Conservation (phyloP, 1,140 invertebrate species). For the Apocrypta bakeri region DNA sequence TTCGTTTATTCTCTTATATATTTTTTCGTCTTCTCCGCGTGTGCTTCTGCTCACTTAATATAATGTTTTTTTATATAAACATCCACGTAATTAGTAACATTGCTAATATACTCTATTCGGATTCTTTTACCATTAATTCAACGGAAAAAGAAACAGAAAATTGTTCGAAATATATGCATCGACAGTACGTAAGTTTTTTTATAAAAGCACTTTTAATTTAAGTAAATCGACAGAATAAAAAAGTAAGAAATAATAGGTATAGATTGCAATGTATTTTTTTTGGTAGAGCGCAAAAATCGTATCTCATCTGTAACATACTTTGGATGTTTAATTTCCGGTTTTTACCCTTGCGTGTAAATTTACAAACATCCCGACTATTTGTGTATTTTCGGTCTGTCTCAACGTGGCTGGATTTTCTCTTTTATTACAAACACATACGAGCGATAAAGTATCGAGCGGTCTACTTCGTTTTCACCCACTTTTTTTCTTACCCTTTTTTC, state of each 20-base stretch:
- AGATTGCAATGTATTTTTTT: conserved; percentile 14
- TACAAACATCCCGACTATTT: conserved; percentile 3
- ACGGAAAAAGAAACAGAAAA: too few relatives aligned
- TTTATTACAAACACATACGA: conserved; percentile 69
- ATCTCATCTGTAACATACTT: conserved; percentile 44
- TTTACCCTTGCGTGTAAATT: not conserved
- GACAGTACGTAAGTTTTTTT: too few relatives aligned
- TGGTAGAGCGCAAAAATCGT: not conserved
- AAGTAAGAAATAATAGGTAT: too few relatives aligned
- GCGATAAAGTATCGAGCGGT: conserved; percentile 69
- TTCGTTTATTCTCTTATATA: conserved; percentile 9
- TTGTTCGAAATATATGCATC: not conserved
- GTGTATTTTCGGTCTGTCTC: conserved; percentile 1
- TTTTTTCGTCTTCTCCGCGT: conserved; percentile 51
- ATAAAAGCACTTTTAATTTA: too few relatives aligned
- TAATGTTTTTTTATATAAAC: conserved; percentile 52
- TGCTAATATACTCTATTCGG: conserved; percentile 43
- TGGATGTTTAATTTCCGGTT: conserved; percentile 45
- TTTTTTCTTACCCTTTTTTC: conserved; percentile 1
- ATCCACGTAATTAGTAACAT: conserved; percentile 53
- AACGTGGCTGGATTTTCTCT: conserved; percentile 57
- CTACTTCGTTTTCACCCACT: conserved; percentile 56
- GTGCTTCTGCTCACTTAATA: not conserved
- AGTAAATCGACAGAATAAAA: too few relatives aligned
- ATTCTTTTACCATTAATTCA: too few relatives aligned